Evolutionary conservation across 2,797 vertebrate species (phyloP).

Genomic region (Pipistrellus pygmaeus): DNA sequence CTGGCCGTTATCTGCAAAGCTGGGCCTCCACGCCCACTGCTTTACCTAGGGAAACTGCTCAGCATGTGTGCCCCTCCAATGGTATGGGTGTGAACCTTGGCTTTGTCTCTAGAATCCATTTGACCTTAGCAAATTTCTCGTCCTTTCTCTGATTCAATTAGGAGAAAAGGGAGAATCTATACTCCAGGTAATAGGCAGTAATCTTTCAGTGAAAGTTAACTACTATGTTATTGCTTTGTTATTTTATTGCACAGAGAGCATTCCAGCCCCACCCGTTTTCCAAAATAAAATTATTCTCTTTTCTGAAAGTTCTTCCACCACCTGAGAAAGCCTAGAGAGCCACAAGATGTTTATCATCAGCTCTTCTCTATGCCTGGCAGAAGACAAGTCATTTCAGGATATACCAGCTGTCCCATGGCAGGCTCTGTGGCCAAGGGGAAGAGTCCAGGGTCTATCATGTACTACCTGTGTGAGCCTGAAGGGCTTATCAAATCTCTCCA

Average conservation of each 20-base stretch:
- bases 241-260: neutral
- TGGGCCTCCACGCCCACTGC: neutral
- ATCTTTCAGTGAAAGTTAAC: neutral
- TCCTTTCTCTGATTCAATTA: constrained; percentile 1
- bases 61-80: neutral
- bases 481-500: neutral
- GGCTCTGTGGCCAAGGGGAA: neutral
- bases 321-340: neutral
- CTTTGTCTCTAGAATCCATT: neutral
- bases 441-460: neutral
- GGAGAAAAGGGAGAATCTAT: neutral
- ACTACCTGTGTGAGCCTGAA: neutral
- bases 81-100: neutral
- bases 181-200: neutral
- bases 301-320: neutral
- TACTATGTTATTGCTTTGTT: neutral
- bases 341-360: neutral
- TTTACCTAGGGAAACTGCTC: neutral
- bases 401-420: neutral
- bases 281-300: neutral
- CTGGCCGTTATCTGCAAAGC: neutral
- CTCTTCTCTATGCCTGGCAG: neutral
- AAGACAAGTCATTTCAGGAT: neutral
- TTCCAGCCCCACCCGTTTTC: neutral
- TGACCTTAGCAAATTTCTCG: neutral